phyloP scores from a whole-genome alignment of 1,140 invertebrate genomes.

The Habropoda laboriosa region DNA sequence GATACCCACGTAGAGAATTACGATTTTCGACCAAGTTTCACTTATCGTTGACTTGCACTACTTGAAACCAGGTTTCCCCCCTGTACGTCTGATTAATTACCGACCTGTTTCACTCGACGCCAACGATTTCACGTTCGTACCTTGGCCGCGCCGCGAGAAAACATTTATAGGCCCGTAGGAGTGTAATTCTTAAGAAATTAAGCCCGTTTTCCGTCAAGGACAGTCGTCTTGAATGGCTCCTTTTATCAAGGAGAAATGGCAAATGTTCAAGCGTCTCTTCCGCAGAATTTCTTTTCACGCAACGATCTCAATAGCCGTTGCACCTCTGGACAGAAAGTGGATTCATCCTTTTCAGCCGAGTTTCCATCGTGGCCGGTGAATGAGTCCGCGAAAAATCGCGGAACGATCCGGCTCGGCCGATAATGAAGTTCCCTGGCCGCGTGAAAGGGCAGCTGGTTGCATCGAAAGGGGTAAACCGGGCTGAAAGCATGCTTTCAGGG shows the following conservation, averaged over 20 bases:
- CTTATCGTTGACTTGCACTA: not conserved
- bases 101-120: too few relatives aligned
- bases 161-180: too few relatives aligned
- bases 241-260: not conserved
- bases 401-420: not conserved
- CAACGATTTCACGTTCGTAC: not conserved
- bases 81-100: not conserved
- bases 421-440: not conserved
- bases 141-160: too few relatives aligned
- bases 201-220: not conserved
- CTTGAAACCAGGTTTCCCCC: not conserved
- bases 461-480: not conserved
- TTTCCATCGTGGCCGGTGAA: not conserved
- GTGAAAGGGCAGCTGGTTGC: not conserved
- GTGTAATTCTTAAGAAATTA: not conserved
- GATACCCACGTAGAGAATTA: not conserved
- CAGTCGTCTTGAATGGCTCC: not conserved
- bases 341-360: not conserved
- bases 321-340: not conserved
- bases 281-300: not conserved
- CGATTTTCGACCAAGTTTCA: not conserved
- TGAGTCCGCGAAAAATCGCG: not conserved
- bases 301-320: not conserved
- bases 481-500: not conserved
- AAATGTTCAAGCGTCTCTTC: not conserved